Evolutionary conservation across 2,797 vertebrate species (phyloP).

Genomic region (Paratrypauchen microcephalus): DNA sequence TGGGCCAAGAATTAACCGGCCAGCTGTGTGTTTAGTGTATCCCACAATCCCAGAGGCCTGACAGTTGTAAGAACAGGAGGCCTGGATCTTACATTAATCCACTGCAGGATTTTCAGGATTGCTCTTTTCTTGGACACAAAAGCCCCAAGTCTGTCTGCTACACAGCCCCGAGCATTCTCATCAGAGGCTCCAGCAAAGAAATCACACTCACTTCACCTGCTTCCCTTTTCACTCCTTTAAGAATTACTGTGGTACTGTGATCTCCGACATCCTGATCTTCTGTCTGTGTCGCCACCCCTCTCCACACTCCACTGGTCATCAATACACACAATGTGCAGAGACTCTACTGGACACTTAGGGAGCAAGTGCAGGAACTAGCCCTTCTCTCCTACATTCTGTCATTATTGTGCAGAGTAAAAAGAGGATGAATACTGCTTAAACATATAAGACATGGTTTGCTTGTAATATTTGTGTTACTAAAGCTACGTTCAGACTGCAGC

Average conservation of each 20-base stretch:
- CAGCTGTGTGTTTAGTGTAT: constrained; percentile 5
- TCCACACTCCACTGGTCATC: constrained; percentile 20
- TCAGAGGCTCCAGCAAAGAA: constrained; percentile 8
- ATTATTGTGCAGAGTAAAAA: constrained; percentile 19
- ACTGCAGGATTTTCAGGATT: constrained; percentile 9
- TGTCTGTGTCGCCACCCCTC: constrained; percentile 27
- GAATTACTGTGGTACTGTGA: constrained; percentile 5
- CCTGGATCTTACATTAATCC: constrained; percentile 6
- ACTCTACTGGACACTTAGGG: neutral
- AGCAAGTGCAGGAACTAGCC: constrained; percentile 2
- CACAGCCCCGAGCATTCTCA: neutral
- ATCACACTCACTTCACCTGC: neutral
- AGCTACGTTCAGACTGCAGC: no score
- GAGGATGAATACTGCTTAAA: constrained; percentile 32
- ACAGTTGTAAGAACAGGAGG: constrained; percentile 16
- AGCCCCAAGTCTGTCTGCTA: constrained; percentile 5
- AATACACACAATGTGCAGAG: constrained; percentile 19
- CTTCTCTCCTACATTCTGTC: constrained; percentile 1
- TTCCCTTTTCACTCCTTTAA: neutral
- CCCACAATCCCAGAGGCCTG: neutral
- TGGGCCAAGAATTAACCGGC: constrained; percentile 17
- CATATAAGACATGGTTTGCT: constrained; percentile 20
- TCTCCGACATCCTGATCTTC: constrained; percentile 18
- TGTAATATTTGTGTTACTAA: constrained; percentile 47
- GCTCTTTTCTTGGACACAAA: constrained; percentile 12